Evolutionary conservation across 2,888 invertebrate genomes (phyloP).

Genomic region (Idaea dimidiata): DNA sequence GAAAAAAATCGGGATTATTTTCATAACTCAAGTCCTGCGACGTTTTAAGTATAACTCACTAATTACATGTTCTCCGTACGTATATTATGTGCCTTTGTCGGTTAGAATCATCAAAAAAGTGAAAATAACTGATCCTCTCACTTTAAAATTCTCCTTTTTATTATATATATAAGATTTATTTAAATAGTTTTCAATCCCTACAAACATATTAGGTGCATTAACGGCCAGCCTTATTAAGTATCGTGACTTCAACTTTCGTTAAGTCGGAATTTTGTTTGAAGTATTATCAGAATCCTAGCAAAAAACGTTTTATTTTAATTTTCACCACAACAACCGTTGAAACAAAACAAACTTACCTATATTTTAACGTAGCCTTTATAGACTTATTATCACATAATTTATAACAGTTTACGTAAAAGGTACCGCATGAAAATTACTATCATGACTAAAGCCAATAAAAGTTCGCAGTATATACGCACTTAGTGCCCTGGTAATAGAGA

Average conservation of each 20-base stretch:
- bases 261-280: conserved; percentile 66
- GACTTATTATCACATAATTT: conserved; percentile 6
- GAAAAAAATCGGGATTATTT: too few species aligned
- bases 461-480: conserved; percentile 18
- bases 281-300: conserved; percentile 69
- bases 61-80: too few species aligned
- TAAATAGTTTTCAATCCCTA: background rate
- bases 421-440: conserved; percentile 15
- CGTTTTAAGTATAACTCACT: too few species aligned
- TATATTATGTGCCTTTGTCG: too few species aligned
- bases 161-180: background rate
- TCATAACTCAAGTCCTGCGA: too few species aligned
- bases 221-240: conserved; percentile 45
- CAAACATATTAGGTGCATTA: background rate
- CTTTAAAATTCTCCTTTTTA: too few species aligned
- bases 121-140: too few species aligned
- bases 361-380: background rate
- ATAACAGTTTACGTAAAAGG: conserved; percentile 1
- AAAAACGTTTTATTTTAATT: conserved; percentile 58
- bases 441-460: conserved; percentile 29
- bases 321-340: conserved; percentile 36
- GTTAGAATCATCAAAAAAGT: too few species aligned
- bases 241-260: conserved; percentile 71
- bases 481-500: conserved; percentile 26
- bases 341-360: background rate